Base-by-base conservation (phyloP, 2,797 vertebrate genomes). In the Sebastes alutus region DNA sequence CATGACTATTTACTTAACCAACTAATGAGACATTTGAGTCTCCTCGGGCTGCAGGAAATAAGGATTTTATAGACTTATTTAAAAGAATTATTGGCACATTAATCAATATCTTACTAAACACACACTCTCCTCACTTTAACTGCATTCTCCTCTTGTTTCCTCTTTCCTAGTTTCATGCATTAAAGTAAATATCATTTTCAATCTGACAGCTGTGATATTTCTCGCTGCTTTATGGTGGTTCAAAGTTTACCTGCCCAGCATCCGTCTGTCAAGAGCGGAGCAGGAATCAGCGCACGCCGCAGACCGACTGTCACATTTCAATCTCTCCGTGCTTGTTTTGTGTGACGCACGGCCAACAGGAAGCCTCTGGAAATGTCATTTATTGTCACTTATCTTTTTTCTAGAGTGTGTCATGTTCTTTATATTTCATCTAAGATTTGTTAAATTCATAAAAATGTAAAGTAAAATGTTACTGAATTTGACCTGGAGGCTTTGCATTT, bases 161-260 rank as follows among this genome's bases (percentile, higher is more conserved):
- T 12, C 29, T 1, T n/a, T 30, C 32, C 18, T 12, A 35, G 38
- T 25, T 59, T 55, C 3, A 54, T 33, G 69, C 52, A 56, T 33
- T 29, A 7, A 18, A 33, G 56, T 62, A 25, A 78, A 79, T 30
- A 42, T 74, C 16, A 25, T 46, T n/a, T 32, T 46, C 58, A 54
- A 58, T 14, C 18, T 66, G 61, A 74, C 77, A 33, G 66, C 65
- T 69, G 72, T 64, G 70, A 66, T 56, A 61, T 81, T 81, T 84
- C 33, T 4, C 25, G n/a, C 60, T 16, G 69, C 54, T 84, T 77
- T 67, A 46, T 78, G 62, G 1, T 14, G 64, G 56, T 80, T 74
- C 14, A n/a, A 59, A 70, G 13, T 65, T 69, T 20, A 78, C 79
- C 67, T 42, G 30, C 35, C 22, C 42, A 18, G 16, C 42, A 42